Percentiles rank a stretch among this genome's conserved stretches.
These are phyloP conservation scores for Oncorhynchus tshawytscha DNA, from an alignment of 2,113 vertebrate species.

Conservation along the genomic window DNA sequence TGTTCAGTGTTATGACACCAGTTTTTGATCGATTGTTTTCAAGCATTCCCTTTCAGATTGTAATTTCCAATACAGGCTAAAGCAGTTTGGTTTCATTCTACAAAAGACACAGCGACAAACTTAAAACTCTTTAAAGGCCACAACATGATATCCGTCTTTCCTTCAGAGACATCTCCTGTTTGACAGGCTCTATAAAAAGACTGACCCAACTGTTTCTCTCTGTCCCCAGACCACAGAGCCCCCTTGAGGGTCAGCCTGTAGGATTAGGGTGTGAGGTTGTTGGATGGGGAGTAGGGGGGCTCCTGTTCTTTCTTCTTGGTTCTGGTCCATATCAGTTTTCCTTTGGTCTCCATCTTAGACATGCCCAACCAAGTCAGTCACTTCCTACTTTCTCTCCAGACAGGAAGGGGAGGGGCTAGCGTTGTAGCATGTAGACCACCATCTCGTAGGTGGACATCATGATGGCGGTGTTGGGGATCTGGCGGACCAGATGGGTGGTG, in stretches of 20 bases:
- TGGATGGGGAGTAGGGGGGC: neutral
- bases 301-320: conserved; percentile 9
- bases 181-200: conserved; percentile 5
- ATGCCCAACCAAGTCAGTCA: conserved; percentile 5
- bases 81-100: conserved; percentile 12
- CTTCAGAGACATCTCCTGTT: conserved; percentile 19
- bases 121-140: conserved; percentile 43
- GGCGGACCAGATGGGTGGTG: conserved; percentile 92
- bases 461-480: conserved; percentile 98
- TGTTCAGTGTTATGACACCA: neutral
- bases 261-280: neutral
- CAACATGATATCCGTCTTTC: conserved; percentile 23
- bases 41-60: conserved; percentile 47
- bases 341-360: conserved; percentile 74
- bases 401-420: conserved; percentile 69
- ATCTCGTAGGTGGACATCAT: conserved; percentile 99
- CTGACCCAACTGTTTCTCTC: neutral
- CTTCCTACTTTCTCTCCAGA: conserved; percentile 2
- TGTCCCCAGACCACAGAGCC: conserved; percentile 1
- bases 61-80: conserved; percentile 16
- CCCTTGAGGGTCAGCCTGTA: neutral
- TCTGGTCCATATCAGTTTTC: conserved; percentile 52
- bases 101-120: conserved; percentile 9
- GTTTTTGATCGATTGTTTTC: conserved; percentile 11
- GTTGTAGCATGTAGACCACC: conserved; percentile 91